Evolutionary conservation across 2,888 invertebrate species (phyloP), one percentile per base, ranked within the genome.

Genomic region (Protodeltote pygarga): DNA sequence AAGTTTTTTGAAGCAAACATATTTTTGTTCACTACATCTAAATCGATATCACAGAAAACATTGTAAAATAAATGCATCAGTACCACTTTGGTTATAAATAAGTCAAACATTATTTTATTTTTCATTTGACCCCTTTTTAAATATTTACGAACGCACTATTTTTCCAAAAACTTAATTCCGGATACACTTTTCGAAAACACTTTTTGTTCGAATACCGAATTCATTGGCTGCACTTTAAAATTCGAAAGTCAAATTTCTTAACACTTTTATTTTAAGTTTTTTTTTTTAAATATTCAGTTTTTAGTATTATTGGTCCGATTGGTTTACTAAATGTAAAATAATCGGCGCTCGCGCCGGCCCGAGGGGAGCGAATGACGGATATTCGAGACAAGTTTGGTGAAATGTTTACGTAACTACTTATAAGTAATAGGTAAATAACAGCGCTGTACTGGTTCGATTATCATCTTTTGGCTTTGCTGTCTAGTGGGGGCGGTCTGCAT

Each of bases 331-430:
- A 89, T 89, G 88, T 81, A 73, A 51, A 67, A 63, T 52, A 62
- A 64, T 49, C 63, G 60, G 53, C 59, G 71, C 57, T 61, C 79
- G 75, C 79, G 58, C 45, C 63, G 71, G 51, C 53, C 68, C 67
- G 76, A 78, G 79, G 64, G 76, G 75, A 70, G 59, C 70, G 77
- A 69, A 69, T 80, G 81, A 84, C 80, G 87, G 83, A 81, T 81
- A 74, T 83, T 85, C 71, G 75, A 75, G 73, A 73, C 72, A 75
- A 75, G 75, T 78, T 81, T 51, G 78, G 86, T 82, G 89, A 89
- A 86, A 87, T 84, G 85, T 77, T 89, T 89, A 86, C 80, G 79
- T 87, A 90, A 89, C 68, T 25, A 35, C 39, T 64, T 53, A 69
- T 68, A 71, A 71, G 73, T 72, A 68, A 48, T 62, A 48, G 48